A percentile compares a stretch with the other conserved stretches of the same genome.
Conservation (phyloP, 2,888 invertebrate species). For the Entomobrya proxima region DNA sequence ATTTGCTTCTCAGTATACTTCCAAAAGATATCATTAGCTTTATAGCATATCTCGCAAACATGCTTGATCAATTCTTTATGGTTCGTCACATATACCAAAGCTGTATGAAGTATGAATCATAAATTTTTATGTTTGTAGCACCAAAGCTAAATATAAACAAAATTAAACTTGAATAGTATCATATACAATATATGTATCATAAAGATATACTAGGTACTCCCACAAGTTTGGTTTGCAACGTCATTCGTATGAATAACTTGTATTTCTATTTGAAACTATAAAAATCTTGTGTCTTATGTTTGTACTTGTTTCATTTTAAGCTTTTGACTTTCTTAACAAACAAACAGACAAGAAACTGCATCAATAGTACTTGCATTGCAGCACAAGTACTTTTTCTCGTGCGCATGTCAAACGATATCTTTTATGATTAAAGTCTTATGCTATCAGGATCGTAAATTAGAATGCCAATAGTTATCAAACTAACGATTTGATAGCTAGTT, state of each 20-base stretch:
- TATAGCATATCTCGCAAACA: no score
- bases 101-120: no score
- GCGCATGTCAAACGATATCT: neutral
- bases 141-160: neutral
- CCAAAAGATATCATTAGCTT: no score
- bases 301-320: neutral
- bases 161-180: neutral
- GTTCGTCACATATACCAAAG: no score
- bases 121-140: no score
- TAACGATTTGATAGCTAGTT: neutral
- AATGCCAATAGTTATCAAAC: neutral
- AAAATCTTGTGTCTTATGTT: neutral
- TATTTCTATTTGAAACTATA: no score
- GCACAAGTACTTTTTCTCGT: neutral
- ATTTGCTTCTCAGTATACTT: no score
- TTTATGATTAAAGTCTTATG: neutral
- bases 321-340: constrained; percentile 31
- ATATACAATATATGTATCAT: neutral
- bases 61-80: no score
- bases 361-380: neutral
- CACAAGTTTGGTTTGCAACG: neutral
- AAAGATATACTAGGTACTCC: neutral
- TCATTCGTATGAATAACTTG: neutral
- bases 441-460: constrained; percentile 12
- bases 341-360: neutral